Evolutionary conservation across 1,140 invertebrate species (phyloP).

Genomic region (Orussus abietinus): DNA sequence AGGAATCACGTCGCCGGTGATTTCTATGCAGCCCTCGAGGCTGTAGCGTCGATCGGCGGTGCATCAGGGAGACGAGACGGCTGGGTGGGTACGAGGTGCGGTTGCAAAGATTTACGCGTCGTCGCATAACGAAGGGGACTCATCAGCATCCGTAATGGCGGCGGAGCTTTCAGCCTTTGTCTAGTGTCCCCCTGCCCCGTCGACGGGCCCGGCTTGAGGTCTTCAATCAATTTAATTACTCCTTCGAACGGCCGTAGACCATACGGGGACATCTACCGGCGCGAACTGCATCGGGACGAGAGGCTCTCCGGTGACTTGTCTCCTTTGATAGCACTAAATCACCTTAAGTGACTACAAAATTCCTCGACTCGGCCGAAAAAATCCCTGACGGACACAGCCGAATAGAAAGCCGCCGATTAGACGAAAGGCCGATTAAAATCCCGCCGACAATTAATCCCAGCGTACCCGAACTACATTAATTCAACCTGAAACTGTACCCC

Average conservation of each 20-base stretch:
- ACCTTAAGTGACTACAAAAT: no score
- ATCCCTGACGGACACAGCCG: no score
- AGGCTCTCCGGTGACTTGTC: slow-evolving; percentile 22
- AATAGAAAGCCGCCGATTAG: no score
- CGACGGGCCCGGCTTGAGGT: slow-evolving; percentile 5
- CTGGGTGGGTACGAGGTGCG: slow-evolving; percentile 1
- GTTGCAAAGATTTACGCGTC: slow-evolving; percentile 26
- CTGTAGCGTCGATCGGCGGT: no score
- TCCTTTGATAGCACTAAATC: slow-evolving; percentile 18
- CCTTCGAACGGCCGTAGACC: slow-evolving; percentile 1
- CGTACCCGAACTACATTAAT: no score
- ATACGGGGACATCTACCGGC: neutral
- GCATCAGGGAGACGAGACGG: slow-evolving; percentile 7
- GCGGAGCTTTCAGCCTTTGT: slow-evolving; percentile 19
- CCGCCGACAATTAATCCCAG: no score
- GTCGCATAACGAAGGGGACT: slow-evolving; percentile 28
- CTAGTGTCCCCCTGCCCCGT: slow-evolving; percentile 12
- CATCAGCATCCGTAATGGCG: slow-evolving; percentile 31
- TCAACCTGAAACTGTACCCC: no score
- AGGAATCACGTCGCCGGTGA: no score
- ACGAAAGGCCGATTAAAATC: no score
- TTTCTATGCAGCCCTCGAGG: no score
- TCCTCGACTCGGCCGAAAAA: no score
- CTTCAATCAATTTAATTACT: slow-evolving; percentile 33
- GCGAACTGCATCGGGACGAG: neutral